Base-by-base conservation (phyloP, 2,888 invertebrate genomes). In the Leucophenga montana region DNA sequence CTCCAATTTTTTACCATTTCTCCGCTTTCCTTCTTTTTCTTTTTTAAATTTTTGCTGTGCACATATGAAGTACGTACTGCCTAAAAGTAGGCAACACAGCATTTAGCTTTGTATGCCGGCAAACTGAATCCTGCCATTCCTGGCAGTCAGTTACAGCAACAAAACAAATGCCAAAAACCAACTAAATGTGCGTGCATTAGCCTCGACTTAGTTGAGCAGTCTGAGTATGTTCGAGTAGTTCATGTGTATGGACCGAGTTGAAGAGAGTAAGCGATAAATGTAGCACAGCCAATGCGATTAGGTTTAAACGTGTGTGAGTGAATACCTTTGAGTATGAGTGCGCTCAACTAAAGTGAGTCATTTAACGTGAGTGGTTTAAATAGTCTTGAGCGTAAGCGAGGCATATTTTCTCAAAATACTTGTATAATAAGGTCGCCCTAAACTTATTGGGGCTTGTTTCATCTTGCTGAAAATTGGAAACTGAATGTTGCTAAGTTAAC, bases 161-260 rank as follows among this genome's bases (percentile, higher is more conserved):
- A 20, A 13, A 53, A 62, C 62, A 67, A 59, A n/a, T 48, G 50
- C 39, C 62, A 61, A 22, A 53, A 62, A 33, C 16, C 18, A 39
- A 61, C 61, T 61, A 44, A 61, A 61, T 61, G 61, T 39, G 61
- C 61, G 61, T 61, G 16, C 61, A 61, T 61, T 61, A 61, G 61
- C 22, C 39, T n/a, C 11, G 8, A 39, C 39, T 20, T 56, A 20
- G 1, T 9, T 20, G 3, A 4, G 16, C 54, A 54, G 54, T 1
- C 54, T 3, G 22, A 2, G 27, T 27, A 27, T 27, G 27, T n/a
- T n/a, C n/a, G n/a, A n/a, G n/a, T 27, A 27, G 27, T 27, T 2
- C 27, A 27, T 27, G 27, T 27, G 27, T 39, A 1, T 39, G 11
- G 39, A 39, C 9, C 8, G 9, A 5, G 39, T 39, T 39, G 39